Percentiles rank a stretch among this genome's conserved stretches.
Evolutionary conservation across 2,888 invertebrate species (phyloP).

Genomic region (Ophion slaviceki): DNA sequence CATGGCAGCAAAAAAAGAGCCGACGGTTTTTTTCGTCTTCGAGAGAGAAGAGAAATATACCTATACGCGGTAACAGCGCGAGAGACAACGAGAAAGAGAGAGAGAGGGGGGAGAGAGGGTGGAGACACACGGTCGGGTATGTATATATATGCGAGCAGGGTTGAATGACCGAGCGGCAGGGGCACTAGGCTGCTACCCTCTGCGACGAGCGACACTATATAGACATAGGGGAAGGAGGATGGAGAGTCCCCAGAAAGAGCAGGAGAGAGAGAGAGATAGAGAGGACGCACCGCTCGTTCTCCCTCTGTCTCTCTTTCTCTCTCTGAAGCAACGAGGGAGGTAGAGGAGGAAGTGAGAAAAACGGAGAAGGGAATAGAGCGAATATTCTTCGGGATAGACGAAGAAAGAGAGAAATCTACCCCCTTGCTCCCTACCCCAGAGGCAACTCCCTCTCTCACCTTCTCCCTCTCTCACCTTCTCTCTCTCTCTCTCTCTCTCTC

Average conservation of each 20-base stretch:
- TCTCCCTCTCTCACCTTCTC: no score
- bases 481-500: slow-evolving; percentile 20
- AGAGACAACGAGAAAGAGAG: slow-evolving; percentile 60
- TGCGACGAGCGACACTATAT: slow-evolving; percentile 69
- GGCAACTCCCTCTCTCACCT: neutral
- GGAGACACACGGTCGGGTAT: no score
- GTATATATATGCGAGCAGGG: slow-evolving; percentile 70
- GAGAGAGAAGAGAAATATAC: slow-evolving; percentile 32
- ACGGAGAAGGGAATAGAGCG: slow-evolving; percentile 67
- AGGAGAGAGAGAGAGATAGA: slow-evolving; percentile 62
- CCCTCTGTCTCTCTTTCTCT: neutral
- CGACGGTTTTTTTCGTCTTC: slow-evolving; percentile 3
- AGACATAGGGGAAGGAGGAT: slow-evolving; percentile 55
- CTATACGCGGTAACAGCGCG: slow-evolving; percentile 27
- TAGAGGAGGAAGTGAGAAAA: slow-evolving; percentile 43
- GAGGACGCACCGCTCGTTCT: slow-evolving; percentile 55
- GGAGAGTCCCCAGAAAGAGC: slow-evolving; percentile 65
- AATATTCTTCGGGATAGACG: slow-evolving; percentile 45
- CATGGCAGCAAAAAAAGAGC: slow-evolving; percentile 1
- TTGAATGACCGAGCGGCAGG: slow-evolving; percentile 82
- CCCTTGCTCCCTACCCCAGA: slow-evolving; percentile 36
- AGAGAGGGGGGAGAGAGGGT: neutral
- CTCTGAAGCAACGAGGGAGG: neutral
- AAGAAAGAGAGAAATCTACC: slow-evolving; percentile 54
- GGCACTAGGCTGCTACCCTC: slow-evolving; percentile 83